Evolutionary conservation across 2,797 vertebrate species (phyloP), one percentile per base, ranked within the genome.

Genomic region (Pampus argenteus): DNA sequence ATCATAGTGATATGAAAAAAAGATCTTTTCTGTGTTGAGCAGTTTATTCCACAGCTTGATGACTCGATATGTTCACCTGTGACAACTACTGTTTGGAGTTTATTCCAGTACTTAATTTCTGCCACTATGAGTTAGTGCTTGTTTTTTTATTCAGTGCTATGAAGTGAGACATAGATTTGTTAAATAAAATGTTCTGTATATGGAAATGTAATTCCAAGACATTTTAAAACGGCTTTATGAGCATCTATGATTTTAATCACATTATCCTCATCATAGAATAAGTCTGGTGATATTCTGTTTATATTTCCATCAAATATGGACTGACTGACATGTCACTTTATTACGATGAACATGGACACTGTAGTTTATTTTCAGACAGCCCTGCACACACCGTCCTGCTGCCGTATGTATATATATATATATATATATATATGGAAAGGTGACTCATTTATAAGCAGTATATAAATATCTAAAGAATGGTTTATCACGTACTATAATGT

Each of bases 51-150:
- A 14, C 51, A 47, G 61, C 52, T 23, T 28, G 23, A 49, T 74
- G 56, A 54, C n/a, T 52, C 66, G 42, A 14, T 58, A 3, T 7
- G 38, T 49, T 70, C 42, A 14, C 61, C 36, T 29, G 31, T 47
- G 14, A 57, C 75, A 63, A 69, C 76, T 75, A 4, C 15, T 66
- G 25, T 71, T 80, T 66, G n/a, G 22, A 36, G 25, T 54, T 45
- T 1, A 6, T 29, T 22, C 26, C 17, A 40, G 52, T 25, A n/a
- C 29, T 69, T 34, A 26, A 29, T 34, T 55, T 49, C n/a, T 51
- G 9, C 23, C 50, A 28, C 44, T 45, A n/a, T 31, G 52, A 40
- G 47, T 14, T 10, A 15, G 20, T 31, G 34, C 31, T 29, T 61
- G 26, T 50, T 52, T 28, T 13, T 36, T 4, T 13, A 36, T 36